These are phyloP conservation scores for Brachionus calyciflorus DNA, from an alignment of 1,140 invertebrate genomes.

Conservation along the genomic window DNA sequence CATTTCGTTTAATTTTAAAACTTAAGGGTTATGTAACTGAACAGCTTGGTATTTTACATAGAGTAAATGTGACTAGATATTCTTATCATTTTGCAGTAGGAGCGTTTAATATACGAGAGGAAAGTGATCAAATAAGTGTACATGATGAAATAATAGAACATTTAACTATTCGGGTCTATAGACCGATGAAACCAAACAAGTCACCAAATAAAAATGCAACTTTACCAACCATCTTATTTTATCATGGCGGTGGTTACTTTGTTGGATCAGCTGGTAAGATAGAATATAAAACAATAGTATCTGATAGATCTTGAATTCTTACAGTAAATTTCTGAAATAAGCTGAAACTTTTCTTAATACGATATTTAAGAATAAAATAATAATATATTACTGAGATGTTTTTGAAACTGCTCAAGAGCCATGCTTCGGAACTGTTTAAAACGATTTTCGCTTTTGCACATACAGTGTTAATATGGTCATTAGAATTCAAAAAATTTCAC, in stretches of 20 bases:
- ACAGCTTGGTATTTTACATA: not conserved
- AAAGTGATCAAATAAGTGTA: slow-evolving; percentile 30
- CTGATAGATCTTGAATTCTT: no score
- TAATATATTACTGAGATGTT: no score
- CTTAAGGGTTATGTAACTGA: slow-evolving; percentile 21
- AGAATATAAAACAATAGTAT: no score
- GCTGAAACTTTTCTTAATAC: no score
- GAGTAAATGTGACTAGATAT: slow-evolving; percentile 18
- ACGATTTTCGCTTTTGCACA: no score
- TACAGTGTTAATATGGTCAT: no score
- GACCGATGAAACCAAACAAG: slow-evolving; percentile 7
- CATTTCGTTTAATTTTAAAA: not conserved
- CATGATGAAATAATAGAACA: slow-evolving; percentile 36
- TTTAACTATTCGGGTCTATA: slow-evolving; percentile 26
- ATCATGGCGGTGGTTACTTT: slow-evolving; percentile 45
- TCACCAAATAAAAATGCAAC: not conserved
- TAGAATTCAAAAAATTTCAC: no score
- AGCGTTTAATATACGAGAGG: slow-evolving; percentile 30
- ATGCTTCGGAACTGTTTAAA: no score
- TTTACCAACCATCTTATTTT: slow-evolving; percentile 23
- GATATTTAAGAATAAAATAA: no score
- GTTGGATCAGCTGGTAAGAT: slow-evolving; percentile 43
- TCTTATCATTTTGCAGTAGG: slow-evolving; percentile 37
- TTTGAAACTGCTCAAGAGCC: no score
- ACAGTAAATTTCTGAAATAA: no score